A percentile compares a stretch with the other conserved stretches of the same genome.
Evolutionary conservation across 1,140 invertebrate species (phyloP).

Genomic region (Watersipora subatra): DNA sequence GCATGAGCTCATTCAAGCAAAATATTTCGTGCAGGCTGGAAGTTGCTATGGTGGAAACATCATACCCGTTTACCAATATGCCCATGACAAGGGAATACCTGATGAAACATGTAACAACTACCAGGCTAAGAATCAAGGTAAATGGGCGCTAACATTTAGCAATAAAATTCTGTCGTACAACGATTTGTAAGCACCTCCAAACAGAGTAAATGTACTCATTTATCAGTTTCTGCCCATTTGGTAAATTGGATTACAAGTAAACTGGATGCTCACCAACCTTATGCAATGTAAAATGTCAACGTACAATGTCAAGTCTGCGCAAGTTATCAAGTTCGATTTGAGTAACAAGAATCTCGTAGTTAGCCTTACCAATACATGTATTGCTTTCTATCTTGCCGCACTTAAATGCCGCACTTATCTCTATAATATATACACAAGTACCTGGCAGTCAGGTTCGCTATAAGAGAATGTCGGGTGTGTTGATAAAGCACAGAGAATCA

Average conservation of each 20-base stretch:
- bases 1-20: too few species aligned
- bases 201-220: neutral
- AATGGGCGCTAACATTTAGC: neutral
- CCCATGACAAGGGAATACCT: constrained; percentile 41
- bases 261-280: neutral
- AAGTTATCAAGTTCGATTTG: neutral
- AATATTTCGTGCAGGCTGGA: constrained; percentile 16
- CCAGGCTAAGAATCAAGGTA: constrained; percentile 43
- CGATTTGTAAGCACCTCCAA: neutral
- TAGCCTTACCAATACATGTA: too few species aligned
- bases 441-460: too few species aligned
- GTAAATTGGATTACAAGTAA: neutral
- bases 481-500: too few species aligned
- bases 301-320: neutral
- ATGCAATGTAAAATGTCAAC: neutral
- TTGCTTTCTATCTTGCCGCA: too few species aligned
- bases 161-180: neutral
- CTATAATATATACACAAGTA: too few species aligned
- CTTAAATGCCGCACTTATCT: too few species aligned
- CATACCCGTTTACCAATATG: constrained; percentile 39
- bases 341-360: too few species aligned
- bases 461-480: too few species aligned
- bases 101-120: constrained; percentile 47
- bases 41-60: constrained; percentile 40
- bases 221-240: neutral